Percentiles rank a stretch among this genome's conserved stretches.
Evolutionary conservation across 2,797 vertebrate species (phyloP).

Genomic region (Channallabes apus): DNA sequence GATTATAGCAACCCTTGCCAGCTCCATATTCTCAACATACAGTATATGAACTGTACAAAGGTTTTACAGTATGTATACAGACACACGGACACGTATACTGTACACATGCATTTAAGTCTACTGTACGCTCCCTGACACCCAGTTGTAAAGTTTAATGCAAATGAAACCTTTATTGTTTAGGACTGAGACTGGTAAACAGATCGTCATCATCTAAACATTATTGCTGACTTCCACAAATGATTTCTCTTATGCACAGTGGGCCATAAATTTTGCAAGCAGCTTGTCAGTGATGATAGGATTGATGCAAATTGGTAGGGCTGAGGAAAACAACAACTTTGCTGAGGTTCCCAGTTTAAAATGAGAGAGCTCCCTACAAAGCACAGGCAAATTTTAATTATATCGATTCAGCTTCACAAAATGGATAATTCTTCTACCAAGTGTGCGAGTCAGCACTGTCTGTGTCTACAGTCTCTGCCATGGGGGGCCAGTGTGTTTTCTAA

Average conservation of each 20-base stretch:
- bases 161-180: constrained; percentile 73
- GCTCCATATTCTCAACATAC: not conserved
- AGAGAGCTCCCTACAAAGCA: constrained; percentile 72
- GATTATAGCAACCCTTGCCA: not conserved
- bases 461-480: constrained; percentile 73
- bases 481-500: constrained; percentile 74
- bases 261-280: constrained; percentile 77
- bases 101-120: constrained; percentile 39
- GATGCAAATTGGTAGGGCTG: constrained; percentile 77
- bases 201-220: constrained; percentile 78
- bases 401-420: constrained; percentile 79
- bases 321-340: constrained; percentile 82
- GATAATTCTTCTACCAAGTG: constrained; percentile 75
- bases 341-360: constrained; percentile 80
- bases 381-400: constrained; percentile 82
- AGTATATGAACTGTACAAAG: not conserved
- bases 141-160: constrained; percentile 72
- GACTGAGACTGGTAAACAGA: constrained; percentile 76
- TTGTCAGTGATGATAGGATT: constrained; percentile 83
- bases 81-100: constrained; percentile 31
- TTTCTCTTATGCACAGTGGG: constrained; percentile 81
- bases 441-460: constrained; percentile 78
- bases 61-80: not conserved
- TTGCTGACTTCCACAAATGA: constrained; percentile 80
- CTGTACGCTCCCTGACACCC: constrained; percentile 64